Percentiles rank a stretch among this genome's conserved stretches.
Evolutionary conservation across 2,797 vertebrate genomes (phyloP).

Genomic region (Monodelphis domestica): DNA sequence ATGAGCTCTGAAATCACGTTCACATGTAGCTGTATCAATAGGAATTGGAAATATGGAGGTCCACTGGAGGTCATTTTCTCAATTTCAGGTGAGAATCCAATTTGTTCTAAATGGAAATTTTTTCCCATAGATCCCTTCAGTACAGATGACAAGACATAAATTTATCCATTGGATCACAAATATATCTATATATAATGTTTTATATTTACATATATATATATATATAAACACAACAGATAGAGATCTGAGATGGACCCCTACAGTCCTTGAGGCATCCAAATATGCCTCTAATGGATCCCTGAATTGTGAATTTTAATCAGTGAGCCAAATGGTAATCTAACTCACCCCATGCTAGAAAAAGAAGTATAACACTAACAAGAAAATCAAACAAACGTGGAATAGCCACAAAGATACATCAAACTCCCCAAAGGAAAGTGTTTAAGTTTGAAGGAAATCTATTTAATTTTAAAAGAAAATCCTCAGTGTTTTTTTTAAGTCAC

Average conservation of each 20-base stretch:
- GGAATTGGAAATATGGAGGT: background rate
- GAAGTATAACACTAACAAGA: background rate
- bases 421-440: background rate
- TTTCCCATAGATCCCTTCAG: background rate
- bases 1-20: background rate
- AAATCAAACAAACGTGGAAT: background rate
- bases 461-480: background rate
- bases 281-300: background rate
- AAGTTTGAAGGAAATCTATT: background rate
- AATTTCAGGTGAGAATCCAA: background rate
- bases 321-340: background rate
- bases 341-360: background rate
- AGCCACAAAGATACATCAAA: background rate
- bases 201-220: no score
- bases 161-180: background rate
- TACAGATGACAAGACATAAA: background rate
- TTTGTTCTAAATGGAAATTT: background rate
- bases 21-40: background rate
- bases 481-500: background rate
- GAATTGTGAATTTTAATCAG: background rate
- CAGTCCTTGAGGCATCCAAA: background rate
- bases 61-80: background rate
- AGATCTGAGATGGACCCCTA: background rate
- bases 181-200: no score
- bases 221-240: background rate